Evolutionary conservation across 2,113 vertebrate genomes (phyloP).

Genomic region (Albula glossodonta): DNA sequence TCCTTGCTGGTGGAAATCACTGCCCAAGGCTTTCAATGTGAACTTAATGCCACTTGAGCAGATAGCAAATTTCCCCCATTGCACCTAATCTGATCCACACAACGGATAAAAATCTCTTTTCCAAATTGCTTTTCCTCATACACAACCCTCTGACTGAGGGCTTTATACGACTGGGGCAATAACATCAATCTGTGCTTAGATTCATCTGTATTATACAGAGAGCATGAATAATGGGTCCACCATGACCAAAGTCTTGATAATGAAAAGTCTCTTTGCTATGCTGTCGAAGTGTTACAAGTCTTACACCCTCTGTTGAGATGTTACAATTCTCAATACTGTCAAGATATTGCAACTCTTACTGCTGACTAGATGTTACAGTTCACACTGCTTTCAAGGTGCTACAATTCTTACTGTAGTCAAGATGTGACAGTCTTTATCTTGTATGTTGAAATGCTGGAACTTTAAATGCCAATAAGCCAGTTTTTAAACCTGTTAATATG

Average conservation of each 20-base stretch:
- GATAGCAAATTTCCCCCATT: conserved; percentile 1
- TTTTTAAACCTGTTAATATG: no score
- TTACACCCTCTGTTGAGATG: conserved; percentile 33
- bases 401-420: background rate
- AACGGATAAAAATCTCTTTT: background rate
- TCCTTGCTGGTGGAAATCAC: background rate
- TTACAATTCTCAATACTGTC: conserved; percentile 31
- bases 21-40: conserved; percentile 19
- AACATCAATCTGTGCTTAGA: conserved; percentile 38
- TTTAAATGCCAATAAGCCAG: no score
- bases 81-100: conserved; percentile 10
- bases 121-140: background rate
- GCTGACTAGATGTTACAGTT: conserved; percentile 24
- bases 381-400: no score
- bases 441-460: no score
- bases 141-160: background rate
- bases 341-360: conserved; percentile 47
- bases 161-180: conserved; percentile 11
- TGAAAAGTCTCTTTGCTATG: conserved; percentile 28
- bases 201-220: conserved; percentile 45
- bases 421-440: background rate
- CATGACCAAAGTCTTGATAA: conserved; percentile 53
- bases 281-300: conserved; percentile 24
- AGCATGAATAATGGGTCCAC: conserved; percentile 50
- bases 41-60: background rate